Evolutionary conservation across 2,113 vertebrate genomes (phyloP), one percentile per base, ranked within the genome.

Genomic region (Tachysurus fulvidraco): DNA sequence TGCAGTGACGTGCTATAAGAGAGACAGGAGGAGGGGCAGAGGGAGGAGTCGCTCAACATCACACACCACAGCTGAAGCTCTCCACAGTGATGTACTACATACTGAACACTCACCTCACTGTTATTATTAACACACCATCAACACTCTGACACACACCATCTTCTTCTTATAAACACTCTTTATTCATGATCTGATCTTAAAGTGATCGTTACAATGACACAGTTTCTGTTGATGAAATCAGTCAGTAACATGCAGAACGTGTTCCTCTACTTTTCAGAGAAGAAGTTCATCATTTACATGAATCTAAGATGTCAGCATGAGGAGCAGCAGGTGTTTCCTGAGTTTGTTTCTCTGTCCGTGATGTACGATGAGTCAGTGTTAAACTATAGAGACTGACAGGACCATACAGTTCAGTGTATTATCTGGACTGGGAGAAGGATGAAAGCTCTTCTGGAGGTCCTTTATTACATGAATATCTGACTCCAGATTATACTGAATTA

Each of bases 281-380:
- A 30, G 60, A 36, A 36, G 28, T 7, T 67, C 13, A 16, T 67
- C 23, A 62, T 62, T 62, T 62, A 25, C 60, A 62, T 62, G 1
- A 62, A 62, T 17, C 23, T 62, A 10, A 62, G 19, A 62, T 62
- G 60, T 62, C 23, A 23, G 60, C 19, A 7, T 76, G 36, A 50
- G 46, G 44, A 77, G 19, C 74, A 77, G 74, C 74, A 77, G 74
- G 74, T 77, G 74, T 21, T 52, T 77, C 74, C 74, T 77, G 74
- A 77, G 16, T 54, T 13, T 54, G 44, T 46, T 77, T n/a, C 44
- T 77, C 25, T n/a, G 55, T 67, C 52, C n/a, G n/a, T 79, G 46
- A 79, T 79, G 46, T 57, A 25, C 8, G 77, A 52, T 50, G 25
- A n/a, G 23, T 25, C 23, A 77, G 44, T 77, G 50, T n/a, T 11